Conservation (phyloP, 2,113 vertebrate genomes). For the Ivindomyrus marchei region DNA sequence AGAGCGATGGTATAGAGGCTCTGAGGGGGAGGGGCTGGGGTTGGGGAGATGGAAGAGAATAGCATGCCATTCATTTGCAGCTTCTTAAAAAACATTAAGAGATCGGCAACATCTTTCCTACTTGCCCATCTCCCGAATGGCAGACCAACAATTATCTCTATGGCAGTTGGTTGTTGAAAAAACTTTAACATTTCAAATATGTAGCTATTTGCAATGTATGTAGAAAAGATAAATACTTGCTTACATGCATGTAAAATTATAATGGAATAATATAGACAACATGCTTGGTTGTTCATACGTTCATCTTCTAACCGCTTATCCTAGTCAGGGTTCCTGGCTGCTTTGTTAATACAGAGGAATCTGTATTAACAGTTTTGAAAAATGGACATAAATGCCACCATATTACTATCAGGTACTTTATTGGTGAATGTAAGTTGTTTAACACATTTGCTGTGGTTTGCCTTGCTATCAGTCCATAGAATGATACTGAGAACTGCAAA, state of each 20-base stretch:
- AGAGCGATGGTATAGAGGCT: slow-evolving; percentile 40
- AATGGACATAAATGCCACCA: not conserved
- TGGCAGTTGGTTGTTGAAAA: not conserved
- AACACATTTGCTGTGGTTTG: not conserved
- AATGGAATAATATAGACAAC: not conserved
- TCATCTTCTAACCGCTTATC: not conserved
- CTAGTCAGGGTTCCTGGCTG: not conserved
- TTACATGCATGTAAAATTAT: not conserved
- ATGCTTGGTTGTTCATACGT: not conserved
- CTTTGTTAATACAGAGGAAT: not conserved
- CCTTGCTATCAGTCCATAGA: not conserved
- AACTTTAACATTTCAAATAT: not conserved
- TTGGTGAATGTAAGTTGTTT: not conserved
- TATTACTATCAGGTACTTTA: not conserved
- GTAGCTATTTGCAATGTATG: no score
- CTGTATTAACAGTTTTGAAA: not conserved
- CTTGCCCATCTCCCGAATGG: slow-evolving; percentile 55
- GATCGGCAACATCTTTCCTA: slow-evolving; percentile 60
- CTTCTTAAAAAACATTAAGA: slow-evolving; percentile 64
- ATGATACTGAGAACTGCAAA: not conserved
- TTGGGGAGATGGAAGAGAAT: slow-evolving; percentile 46
- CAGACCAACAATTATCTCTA: slow-evolving; percentile 57
- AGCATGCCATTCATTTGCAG: slow-evolving; percentile 54
- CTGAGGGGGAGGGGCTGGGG: slow-evolving; percentile 37
- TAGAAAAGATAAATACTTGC: not conserved